These are phyloP conservation scores for Spea hammondii DNA, from an alignment of 2,797 vertebrate genomes.

Conservation along the genomic window DNA sequence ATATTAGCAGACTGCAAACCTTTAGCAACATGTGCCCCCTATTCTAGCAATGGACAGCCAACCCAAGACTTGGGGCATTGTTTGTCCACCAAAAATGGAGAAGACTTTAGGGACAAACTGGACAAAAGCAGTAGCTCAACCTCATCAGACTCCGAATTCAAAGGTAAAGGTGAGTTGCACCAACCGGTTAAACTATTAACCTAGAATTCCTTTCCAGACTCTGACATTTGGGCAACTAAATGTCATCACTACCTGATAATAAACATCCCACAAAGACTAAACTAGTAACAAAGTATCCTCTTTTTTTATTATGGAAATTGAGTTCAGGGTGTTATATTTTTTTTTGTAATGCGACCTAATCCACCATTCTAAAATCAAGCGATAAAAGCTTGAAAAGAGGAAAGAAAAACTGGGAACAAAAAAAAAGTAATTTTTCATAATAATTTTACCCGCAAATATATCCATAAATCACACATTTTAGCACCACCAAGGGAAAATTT, in stretches of 20 bases:
- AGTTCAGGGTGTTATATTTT: too few relatives aligned
- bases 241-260: not conserved
- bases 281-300: not conserved
- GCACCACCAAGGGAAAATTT: too few relatives aligned
- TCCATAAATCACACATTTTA: too few relatives aligned
- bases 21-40: conserved; percentile 92
- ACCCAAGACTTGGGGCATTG: conserved; percentile 80
- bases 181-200: not conserved
- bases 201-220: not conserved
- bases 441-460: too few relatives aligned
- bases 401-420: too few relatives aligned
- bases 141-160: conserved; percentile 93
- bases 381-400: too few relatives aligned
- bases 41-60: conserved; percentile 89
- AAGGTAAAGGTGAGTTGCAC: conserved; percentile 76
- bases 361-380: too few relatives aligned
- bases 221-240: not conserved
- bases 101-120: conserved; percentile 88
- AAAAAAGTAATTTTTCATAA: too few relatives aligned
- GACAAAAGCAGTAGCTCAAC: conserved; percentile 87
- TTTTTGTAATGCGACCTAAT: too few relatives aligned
- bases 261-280: not conserved
- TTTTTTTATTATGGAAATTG: not conserved
- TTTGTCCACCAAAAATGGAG: conserved; percentile 78
- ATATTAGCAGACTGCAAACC: conserved; percentile 97